Base-by-base conservation (phyloP, 2,888 invertebrate genomes). In the Drosophila neotestacea region DNA sequence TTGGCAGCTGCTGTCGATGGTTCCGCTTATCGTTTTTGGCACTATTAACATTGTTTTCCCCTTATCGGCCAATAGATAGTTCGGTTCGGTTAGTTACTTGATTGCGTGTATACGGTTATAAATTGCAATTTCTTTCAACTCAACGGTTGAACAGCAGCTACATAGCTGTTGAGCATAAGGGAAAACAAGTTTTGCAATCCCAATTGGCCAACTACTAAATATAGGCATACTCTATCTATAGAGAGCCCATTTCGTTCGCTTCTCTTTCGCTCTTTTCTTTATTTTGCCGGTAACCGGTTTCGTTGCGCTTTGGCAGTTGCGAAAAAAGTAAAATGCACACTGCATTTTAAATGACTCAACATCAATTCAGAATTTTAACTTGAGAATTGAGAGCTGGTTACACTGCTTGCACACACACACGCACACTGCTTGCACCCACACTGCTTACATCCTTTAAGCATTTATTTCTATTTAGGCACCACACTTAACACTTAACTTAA, bases 261-360 rank as follows among this genome's bases (percentile, higher is more conserved):
- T 56, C 55, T 42, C 13, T 22, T 9, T 48, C 5, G 13, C 44
- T 64, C 59, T 60, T 16, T 13, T 28, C 22, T 61, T 42, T 22
- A 22, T 46, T 36, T 30, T 76, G 82, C 85, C 85, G 85, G 89
- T 87, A 86, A 86, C 89, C 89, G 89, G 85, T 86, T 86, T 72
- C 48, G 73, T 63, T 71, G 71, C 65, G 72, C 36, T 67, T 72
- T 63, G 66, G 63, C 51, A 63, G 56, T 70, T 81, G 88, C 73
- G 51, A 64, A 62, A 64, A 75, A 50, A 50, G 44, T 67, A 54
- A 70, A 59, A 46, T 63, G 56, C 62, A 72, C 66, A 56, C 51
- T 70, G 73, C 73, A 79, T 22, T 54, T 58, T 1, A 5, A 34
- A 44, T 84, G 84, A 80, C 41, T 77, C 74, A 83, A 34, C 41